Base-by-base conservation (phyloP, 2,113 vertebrate genomes). In the Ictalurus punctatus region DNA sequence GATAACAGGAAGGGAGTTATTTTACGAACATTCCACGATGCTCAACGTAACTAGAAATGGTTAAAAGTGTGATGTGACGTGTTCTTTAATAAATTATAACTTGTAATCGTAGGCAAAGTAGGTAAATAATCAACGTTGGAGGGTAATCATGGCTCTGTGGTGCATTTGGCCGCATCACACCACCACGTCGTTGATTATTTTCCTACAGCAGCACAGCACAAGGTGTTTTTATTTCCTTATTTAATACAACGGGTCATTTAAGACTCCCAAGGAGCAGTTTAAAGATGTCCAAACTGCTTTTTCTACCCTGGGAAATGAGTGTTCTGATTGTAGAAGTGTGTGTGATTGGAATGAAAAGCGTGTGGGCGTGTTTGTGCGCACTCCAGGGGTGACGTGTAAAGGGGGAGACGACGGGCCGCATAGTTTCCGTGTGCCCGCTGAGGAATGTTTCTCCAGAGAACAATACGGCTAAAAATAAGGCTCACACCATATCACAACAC, bases 401-500 rank as follows among this genome's bases (percentile, higher is more conserved):
- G 25, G 48, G 25, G 92, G 92, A 92, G 82, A 87, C 88, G 91
- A 88, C 92, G 88, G 44, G 78, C 83, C 86, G 73, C 89, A 86
- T 89, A 92, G 88, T 93, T 94, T 93, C 91, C 91, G 69, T 44
- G 87, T 71, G 58, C 16, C 37, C 76, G 54, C 79, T 85, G 90
- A 90, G 37, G 74, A 87, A 88, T 76, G 79, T 25, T 44, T 89
- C 74, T 83, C 76, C 80, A 61, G 81, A 71, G 89, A 90, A 74
- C 88, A 14, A 85, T 84, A 90, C 44, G 83, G 86, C 83, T 90
- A 76, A 90, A 90, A 92, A 92, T 83, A 87, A 90, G 59, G 71
- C 86, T 79, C 61, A 19, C 79, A 25, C 54, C 58, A 78, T 7
- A n/a, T 58, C 90, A 89, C 67, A 89, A 88, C 61, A 88, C 92